Evolutionary conservation across 2,113 vertebrate species (phyloP), one percentile per base, ranked within the genome.

Genomic region (Plestiodon gilberti): DNA sequence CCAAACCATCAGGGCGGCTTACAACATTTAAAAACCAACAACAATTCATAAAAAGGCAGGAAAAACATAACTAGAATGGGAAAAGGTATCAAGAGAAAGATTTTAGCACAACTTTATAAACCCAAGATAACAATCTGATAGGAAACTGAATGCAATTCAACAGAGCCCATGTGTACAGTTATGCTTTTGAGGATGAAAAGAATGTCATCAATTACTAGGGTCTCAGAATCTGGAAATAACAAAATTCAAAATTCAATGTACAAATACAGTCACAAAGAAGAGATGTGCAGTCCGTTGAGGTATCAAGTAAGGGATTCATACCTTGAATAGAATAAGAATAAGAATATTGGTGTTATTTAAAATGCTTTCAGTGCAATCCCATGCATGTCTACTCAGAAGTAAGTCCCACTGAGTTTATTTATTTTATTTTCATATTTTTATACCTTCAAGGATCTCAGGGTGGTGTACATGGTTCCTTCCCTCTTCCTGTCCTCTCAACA

Each of bases 21-120:
- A 48, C 43, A 48, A 48, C 43, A 48, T 48, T 48, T 48, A 48
- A 8, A 48, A 48, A 48, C 43, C 43, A 48, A 48, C 43, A 48
- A 8, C 43, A 48, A 48, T 48, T 4, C 43, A 48, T 48, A 48
- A 48, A 8, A 48, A 48, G 8, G 43, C 43, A 48, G 43, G 4
- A 48, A 48, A 48, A 48, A 48, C 33, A 43, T 87, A 6, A 86
- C 87, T 84, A 84, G 71, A 90, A 91, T 83, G 22, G 73, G 78
- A 88, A 75, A 59, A 86, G 88, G 90, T 14, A 25, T 13, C 5
- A 0, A 22, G 25, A 61, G 52, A 70, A 43, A 33, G 28, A n/a
- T 48, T 61, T 59, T 73, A 23, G 38, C 17, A 23, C 43, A 30
- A n/a, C 20, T 76, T 76, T 76, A 52, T 40, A 40, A 71, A 61